Evolutionary conservation across 2,113 vertebrate species (phyloP), one percentile per base, ranked within the genome.

Genomic region (Pyrgilauda ruficollis): DNA sequence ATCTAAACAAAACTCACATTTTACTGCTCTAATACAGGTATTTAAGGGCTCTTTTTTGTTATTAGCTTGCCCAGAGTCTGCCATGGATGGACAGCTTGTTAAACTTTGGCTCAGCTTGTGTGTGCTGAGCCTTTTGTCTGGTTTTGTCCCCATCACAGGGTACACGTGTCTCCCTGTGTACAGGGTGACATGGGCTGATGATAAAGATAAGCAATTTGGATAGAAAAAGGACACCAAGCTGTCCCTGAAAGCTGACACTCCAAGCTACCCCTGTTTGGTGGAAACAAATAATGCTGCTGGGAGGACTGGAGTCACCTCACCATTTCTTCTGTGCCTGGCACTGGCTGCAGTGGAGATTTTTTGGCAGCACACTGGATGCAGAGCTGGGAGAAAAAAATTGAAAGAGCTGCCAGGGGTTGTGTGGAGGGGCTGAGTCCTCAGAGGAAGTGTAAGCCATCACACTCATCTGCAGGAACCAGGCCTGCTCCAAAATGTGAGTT

Each of bases 401-500:
- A 33, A 46, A 0, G 9, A 63, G 33, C 30, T 90, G 85, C 84
- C 66, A 82, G 61, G 55, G 84, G 11, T 61, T 72, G 84, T 43
- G 68, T 47, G 74, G 84, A 92, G 22, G 76, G 74, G 76, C 28
- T 75, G 69, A 2, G 8, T 47, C 53, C 52, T 21, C 58, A 33
- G 91, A 64, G 84, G 87, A 87, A 69, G 69, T 4, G 2, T 58
- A 69, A 96, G 50, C 87, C 72, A 33, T 84, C n/a, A 8, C 72
- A 80, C 39, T 21, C 3, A 0, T 75, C 78, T 88, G 74, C 63
- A 85, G 89, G 59, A 95, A 70, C 43, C 80, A 76, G 84, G 52
- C 66, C 74, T 68, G 66, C 89, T 76, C 73, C 18, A 49, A 90
- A 95, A 93, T 49, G 92, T 93, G 90, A 96, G 92, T 96, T 93